Evolutionary conservation across 2,797 vertebrate genomes (phyloP).

Genomic region (Dallia pectoralis): DNA sequence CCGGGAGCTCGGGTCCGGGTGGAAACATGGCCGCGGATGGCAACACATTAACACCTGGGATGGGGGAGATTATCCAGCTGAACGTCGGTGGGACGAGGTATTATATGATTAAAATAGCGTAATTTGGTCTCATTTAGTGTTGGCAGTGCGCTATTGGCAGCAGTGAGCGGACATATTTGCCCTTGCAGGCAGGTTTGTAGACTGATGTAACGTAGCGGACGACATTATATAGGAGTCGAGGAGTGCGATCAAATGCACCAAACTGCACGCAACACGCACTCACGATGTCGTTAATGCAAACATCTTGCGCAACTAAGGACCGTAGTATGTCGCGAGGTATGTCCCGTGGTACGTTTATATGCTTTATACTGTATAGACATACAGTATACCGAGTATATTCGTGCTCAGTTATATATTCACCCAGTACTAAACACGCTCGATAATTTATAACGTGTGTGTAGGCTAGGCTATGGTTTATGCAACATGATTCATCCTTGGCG

Average conservation of each 20-base stretch:
- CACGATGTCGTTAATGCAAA: not conserved
- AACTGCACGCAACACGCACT: not conserved
- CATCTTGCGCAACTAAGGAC: not conserved
- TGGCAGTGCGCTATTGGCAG: not conserved
- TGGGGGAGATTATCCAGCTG: constrained; percentile 94
- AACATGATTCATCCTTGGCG: not conserved
- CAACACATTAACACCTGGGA: constrained; percentile 72
- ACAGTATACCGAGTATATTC: not conserved
- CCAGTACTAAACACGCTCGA: not conserved
- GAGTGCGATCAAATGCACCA: not conserved
- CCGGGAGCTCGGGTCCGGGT: not conserved
- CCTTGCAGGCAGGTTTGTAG: not conserved
- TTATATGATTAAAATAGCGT: constrained; percentile 8
- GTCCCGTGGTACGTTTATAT: too few species aligned
- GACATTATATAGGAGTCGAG: not conserved
- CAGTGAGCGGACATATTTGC: not conserved
- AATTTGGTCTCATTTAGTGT: not conserved
- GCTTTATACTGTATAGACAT: too few species aligned
- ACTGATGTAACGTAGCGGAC: not conserved
- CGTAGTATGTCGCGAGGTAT: not conserved
- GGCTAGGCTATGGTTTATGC: not conserved
- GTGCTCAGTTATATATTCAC: too few species aligned
- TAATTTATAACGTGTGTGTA: constrained; percentile 1
- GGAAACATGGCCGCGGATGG: constrained; percentile 83
- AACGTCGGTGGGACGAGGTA: constrained; percentile 96